Conservation (phyloP, 2,888 invertebrate species). For the Norana najaformis region DNA sequence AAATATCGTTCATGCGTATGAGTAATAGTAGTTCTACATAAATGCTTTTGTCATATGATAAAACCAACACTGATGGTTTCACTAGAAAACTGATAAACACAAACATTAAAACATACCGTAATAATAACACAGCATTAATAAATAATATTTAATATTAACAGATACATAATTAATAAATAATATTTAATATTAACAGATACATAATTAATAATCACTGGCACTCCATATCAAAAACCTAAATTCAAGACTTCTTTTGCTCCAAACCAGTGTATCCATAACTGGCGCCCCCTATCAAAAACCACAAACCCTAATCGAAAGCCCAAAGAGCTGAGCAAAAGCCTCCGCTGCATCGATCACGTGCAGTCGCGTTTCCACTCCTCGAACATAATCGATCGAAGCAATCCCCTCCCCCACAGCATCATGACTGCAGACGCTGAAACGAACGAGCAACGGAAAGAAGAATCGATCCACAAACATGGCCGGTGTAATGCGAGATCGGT, state of each 20-base stretch:
- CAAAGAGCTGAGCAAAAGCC: too few relatives aligned
- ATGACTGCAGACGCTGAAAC: not conserved
- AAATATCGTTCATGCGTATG: too few relatives aligned
- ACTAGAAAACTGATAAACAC: not conserved
- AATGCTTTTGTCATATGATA: not conserved
- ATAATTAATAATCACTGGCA: not conserved
- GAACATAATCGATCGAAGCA: not conserved
- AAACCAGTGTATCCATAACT: too few relatives aligned
- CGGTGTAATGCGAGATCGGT: not conserved
- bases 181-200: not conserved
- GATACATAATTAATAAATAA: not conserved
- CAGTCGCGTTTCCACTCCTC: not conserved
- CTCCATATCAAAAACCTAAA: too few relatives aligned
- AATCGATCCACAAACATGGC: not conserved
- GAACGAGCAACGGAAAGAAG: not conserved
- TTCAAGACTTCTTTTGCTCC: too few relatives aligned
- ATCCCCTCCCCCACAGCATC: not conserved
- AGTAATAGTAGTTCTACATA: too few relatives aligned
- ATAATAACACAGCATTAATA: not conserved
- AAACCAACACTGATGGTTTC: not conserved
- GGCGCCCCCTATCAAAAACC: too few relatives aligned
- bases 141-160: not conserved
- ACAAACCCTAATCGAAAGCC: too few relatives aligned
- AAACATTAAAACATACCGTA: not conserved
- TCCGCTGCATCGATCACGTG: too few relatives aligned